Base-by-base conservation (phyloP, 2,888 invertebrate species). In the Tetragonisca angustula region DNA sequence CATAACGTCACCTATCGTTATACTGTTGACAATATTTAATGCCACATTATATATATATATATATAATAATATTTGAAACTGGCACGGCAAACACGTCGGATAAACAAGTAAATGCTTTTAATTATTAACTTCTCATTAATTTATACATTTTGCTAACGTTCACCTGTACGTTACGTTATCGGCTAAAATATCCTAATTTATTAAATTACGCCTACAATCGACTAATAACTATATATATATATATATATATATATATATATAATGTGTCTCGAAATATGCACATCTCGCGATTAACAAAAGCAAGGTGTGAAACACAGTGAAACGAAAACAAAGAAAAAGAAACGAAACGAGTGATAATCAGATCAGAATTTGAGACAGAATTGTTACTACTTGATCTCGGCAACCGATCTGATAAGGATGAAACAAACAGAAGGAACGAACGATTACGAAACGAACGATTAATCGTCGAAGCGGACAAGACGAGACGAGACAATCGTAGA, bases 361-460 rank as follows among this genome's bases (percentile, higher is more conserved):
- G 64, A 27, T 13, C 13, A 21, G 5, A 32, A 64, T 64, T 13
- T 5, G 9, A 64, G 36, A 64, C 43, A 61, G 17, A 27, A 61
- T 61, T 17, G 24, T 4, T 17, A 9, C 9, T n/a, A n/a, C n/a
- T n/a, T n/a, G 9, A 61, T 64, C 27, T 27, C 32, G 4, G 4
- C 62, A 1, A 4, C 0, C 19, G 19, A 24, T 27, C 19, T 13
- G 36, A 19, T 13, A 21, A 21, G 36, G 64, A 50, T 68, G n/a
- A 21, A 24, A 52, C 61, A 3, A 36, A 6, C 61, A 61, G 61
- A 17, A 43, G 49, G 36, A 36, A 6, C 36, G 6, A 64, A 32
- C 64, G 64, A 64, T 67, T 36, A 21, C 5, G 73, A 62, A 75
- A 50, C 24, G 50, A 24, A 19, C 73, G n/a, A 71, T 59, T 50